Evolutionary conservation across 2,888 invertebrate genomes (phyloP).

Genomic region (Ophion ellenae): DNA sequence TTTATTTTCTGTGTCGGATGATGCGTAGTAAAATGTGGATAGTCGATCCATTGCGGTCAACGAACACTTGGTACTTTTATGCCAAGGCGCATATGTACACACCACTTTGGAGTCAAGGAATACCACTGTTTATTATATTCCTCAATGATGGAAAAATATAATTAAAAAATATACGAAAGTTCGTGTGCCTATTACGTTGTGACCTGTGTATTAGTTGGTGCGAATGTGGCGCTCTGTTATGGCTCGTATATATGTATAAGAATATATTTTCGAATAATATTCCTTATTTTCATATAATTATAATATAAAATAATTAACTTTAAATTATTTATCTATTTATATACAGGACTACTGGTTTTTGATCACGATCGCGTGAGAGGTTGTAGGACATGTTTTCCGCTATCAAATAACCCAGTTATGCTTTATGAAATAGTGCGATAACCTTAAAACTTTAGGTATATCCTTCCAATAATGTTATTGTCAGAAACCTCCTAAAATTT

Average conservation of each 20-base stretch:
- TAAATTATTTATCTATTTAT: no score
- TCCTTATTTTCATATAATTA: no score
- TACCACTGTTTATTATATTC: conserved; percentile 26
- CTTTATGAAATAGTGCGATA: no score
- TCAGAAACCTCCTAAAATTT: no score
- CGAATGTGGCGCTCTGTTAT: not conserved
- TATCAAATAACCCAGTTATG: no score
- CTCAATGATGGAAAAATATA: not conserved
- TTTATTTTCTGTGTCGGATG: not conserved
- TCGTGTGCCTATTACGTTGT: not conserved
- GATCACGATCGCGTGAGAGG: no score
- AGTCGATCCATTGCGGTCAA: conserved; percentile 38
- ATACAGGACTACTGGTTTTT: no score
- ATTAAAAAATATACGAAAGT: not conserved
- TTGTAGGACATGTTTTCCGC: no score
- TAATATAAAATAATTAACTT: no score
- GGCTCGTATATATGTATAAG: not conserved
- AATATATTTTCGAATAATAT: not conserved
- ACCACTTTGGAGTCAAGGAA: conserved; percentile 30
- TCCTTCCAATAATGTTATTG: no score
- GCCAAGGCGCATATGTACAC: not conserved
- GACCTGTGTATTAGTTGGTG: conserved; percentile 6
- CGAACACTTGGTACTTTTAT: conserved; percentile 30
- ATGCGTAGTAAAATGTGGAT: not conserved
- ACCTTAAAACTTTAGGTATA: no score